phyloP scores from a whole-genome alignment of 2,888 invertebrate species.

The Hirtodrosophila cameraria region DNA sequence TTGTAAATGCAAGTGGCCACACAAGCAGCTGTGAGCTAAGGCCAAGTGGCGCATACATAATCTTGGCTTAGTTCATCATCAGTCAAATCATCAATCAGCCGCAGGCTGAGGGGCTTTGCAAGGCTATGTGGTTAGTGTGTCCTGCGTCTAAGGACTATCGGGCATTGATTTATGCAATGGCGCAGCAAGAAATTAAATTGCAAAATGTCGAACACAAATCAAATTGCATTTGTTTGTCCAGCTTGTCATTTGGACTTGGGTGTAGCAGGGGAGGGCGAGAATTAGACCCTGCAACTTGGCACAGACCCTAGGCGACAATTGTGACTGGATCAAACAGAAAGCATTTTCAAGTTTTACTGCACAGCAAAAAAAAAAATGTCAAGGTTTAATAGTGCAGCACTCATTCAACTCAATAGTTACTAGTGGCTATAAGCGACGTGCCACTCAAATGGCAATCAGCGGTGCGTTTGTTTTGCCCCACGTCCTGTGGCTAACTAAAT shows the following conservation, averaged over 20 bases:
- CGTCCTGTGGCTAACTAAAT: conserved; percentile 44
- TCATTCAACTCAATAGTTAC: conserved; percentile 4
- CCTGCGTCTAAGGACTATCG: not conserved
- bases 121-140: not conserved
- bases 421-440: conserved; percentile 2
- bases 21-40: conserved; percentile 15
- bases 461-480: conserved; percentile 55
- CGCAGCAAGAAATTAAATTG: conserved; percentile 65
- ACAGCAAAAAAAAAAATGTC: conserved; percentile 51
- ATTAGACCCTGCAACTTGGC: conserved; percentile 34
- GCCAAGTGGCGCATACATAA: conserved; percentile 40
- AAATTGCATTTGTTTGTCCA: conserved; percentile 65
- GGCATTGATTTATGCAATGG: conserved; percentile 62
- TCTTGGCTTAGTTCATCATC: conserved; percentile 20
- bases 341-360: not conserved
- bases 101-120: not conserved
- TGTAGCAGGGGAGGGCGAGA: not conserved
- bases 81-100: conserved; percentile 39
- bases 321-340: conserved; percentile 27
- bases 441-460: conserved; percentile 69
- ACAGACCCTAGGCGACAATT: conserved; percentile 30
- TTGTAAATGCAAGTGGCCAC: not conserved
- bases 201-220: conserved; percentile 67
- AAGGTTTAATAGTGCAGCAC: conserved; percentile 54
- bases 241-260: not conserved